Conservation (phyloP, 2,113 vertebrate species). For the Brachirus orientalis region DNA sequence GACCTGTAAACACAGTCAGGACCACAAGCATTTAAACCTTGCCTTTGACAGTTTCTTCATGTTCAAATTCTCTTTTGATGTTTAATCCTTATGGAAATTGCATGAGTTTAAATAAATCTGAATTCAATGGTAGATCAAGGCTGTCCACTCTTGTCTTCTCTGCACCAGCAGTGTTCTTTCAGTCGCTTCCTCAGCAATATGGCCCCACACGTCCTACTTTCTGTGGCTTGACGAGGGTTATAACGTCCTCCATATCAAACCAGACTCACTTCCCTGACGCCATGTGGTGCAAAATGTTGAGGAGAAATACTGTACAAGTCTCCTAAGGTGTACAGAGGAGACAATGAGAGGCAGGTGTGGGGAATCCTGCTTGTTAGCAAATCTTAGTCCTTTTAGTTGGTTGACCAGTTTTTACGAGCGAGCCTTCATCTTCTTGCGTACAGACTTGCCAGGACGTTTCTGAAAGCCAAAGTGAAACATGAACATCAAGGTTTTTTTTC, state of each 20-base stretch:
- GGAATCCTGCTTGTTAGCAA: slow-evolving; percentile 11
- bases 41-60: neutral
- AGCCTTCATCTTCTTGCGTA: slow-evolving; percentile 90
- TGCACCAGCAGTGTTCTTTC: neutral
- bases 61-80: neutral
- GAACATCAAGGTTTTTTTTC: neutral
- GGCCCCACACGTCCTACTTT: neutral
- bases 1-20: neutral
- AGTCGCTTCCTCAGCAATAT: neutral
- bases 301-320: neutral
- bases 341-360: neutral
- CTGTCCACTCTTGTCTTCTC: neutral
- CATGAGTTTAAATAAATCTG: too few species aligned
- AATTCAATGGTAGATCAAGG: too few species aligned
- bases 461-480: slow-evolving; percentile 61
- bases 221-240: neutral
- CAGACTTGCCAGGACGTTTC: slow-evolving; percentile 94
- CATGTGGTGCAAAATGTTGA: slow-evolving; percentile 5
- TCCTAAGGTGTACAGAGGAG: neutral
- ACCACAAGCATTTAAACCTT: neutral
- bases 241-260: neutral
- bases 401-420: slow-evolving; percentile 66
- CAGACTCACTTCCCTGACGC: slow-evolving; percentile 7
- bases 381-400: slow-evolving; percentile 20
- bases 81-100: too few species aligned